Base-by-base conservation (phyloP, 2,113 vertebrate species). In the Brachypteracias leptosomus region DNA sequence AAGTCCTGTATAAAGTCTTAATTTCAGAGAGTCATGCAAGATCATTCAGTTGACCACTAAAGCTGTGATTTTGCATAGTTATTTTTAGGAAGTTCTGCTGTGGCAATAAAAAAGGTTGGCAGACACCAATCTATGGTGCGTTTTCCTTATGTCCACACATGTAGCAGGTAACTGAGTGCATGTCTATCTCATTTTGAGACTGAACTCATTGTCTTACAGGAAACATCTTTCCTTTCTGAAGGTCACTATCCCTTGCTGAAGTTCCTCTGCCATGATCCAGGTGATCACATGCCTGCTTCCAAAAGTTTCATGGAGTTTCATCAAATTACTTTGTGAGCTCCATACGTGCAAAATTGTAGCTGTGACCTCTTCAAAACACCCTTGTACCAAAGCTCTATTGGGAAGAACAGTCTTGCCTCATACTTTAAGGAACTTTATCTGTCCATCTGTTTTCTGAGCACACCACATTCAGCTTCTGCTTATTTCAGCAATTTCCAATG, bases 101-200 rank as follows among this genome's bases (percentile, higher is more conserved):
- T 38, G 17, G 42, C 25, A 82, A 47, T 26, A 15, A 10, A 68
- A 70, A 36, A 57, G n/a, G 25, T 25, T 42, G 25, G 16, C 1
- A 2, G 46, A 55, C 22, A 20, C 26, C 42, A 18, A 16, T 26
- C 33, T 58, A 3, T 5, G 14, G 35, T 46, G 31, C 13, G 12
- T 54, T 40, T 67, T 59, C 33, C 29, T 17, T n/a, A 5, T 4
- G 14, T 14, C 4, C 2, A 20, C 28, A 21, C 0, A 0, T 0
- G 9, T 21, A 78, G 26, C 40, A 66, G 47, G 33, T 40, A 83
- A 55, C 25, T 1, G 7, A 70, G 28, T 7, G 31, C 31, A 81
- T 1, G 2, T 7, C 26, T 61, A 29, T 26, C 17, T 26, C 36
- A 36, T 5, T 25, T 29, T 0, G 4, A 77, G 51, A 22, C 24